These are phyloP conservation scores for Choloepus didactylus DNA, from an alignment of 2,797 vertebrate genomes.

Conservation along the genomic window DNA sequence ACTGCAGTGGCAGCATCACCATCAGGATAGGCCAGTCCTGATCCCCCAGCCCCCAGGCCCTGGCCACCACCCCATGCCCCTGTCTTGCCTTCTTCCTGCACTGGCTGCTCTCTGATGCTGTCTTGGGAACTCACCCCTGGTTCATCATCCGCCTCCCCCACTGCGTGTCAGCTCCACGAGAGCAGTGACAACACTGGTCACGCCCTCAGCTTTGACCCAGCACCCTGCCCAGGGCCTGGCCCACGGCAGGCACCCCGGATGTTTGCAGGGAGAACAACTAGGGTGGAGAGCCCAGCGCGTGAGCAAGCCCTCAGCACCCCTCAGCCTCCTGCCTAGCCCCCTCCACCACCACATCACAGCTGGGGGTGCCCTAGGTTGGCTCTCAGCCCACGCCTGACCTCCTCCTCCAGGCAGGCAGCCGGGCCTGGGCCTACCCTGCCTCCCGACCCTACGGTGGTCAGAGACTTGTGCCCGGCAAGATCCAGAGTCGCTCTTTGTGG, in stretches of 20 bases:
- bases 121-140: background rate
- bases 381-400: background rate
- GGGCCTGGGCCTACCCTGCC: background rate
- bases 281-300: background rate
- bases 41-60: background rate
- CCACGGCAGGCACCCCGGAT: background rate
- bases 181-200: background rate
- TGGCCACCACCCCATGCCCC: background rate
- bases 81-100: background rate
- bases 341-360: background rate
- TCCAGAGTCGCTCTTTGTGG: background rate
- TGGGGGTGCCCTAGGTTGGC: accelerated
- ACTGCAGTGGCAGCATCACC: background rate
- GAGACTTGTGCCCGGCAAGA: background rate
- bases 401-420: background rate
- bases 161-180: background rate
- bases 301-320: background rate
- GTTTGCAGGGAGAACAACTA: background rate
- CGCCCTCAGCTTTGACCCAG: background rate
- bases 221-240: background rate
- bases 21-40: background rate
- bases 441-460: background rate
- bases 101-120: background rate
- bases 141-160: background rate
- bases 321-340: background rate